phyloP scores from a whole-genome alignment of 2,888 invertebrate genomes.

The Folsomia candida region DNA sequence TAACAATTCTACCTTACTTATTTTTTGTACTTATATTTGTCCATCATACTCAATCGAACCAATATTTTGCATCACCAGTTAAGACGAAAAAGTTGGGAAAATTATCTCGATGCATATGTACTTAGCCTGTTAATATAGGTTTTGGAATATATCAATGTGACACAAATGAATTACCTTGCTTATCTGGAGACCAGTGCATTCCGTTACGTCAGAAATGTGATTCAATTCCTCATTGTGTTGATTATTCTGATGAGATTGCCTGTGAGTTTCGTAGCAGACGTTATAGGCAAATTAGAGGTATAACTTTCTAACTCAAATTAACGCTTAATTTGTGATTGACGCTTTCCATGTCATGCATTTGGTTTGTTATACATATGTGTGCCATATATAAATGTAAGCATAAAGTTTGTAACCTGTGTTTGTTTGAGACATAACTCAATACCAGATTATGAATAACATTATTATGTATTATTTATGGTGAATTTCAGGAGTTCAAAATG shows the following conservation, averaged over 20 bases:
- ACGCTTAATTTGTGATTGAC: not conserved
- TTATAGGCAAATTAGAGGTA: not conserved
- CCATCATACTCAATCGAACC: no score
- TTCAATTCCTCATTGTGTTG: constrained; percentile 62
- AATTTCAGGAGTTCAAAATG: constrained; percentile 23
- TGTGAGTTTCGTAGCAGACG: constrained; percentile 53
- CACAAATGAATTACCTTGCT: constrained; percentile 57
- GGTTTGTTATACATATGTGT: not conserved
- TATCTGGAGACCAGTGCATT: constrained; percentile 62
- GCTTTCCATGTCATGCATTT: no score
- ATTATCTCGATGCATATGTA: no score
- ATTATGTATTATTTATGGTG: not conserved
- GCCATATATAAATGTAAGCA: no score
- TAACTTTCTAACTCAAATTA: not conserved
- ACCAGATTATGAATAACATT: no score
- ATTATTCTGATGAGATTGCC: constrained; percentile 65
- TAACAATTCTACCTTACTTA: constrained; percentile 1
- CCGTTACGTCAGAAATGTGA: constrained; percentile 62
- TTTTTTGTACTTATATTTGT: no score
- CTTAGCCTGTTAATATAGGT: no score
- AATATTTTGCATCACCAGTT: no score
- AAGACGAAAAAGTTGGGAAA: not conserved
- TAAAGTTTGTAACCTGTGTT: no score
- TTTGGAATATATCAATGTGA: constrained; percentile 24
- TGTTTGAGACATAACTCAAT: no score